phyloP scores from a whole-genome alignment of 2,888 invertebrate species.

The Acronicta psi region DNA sequence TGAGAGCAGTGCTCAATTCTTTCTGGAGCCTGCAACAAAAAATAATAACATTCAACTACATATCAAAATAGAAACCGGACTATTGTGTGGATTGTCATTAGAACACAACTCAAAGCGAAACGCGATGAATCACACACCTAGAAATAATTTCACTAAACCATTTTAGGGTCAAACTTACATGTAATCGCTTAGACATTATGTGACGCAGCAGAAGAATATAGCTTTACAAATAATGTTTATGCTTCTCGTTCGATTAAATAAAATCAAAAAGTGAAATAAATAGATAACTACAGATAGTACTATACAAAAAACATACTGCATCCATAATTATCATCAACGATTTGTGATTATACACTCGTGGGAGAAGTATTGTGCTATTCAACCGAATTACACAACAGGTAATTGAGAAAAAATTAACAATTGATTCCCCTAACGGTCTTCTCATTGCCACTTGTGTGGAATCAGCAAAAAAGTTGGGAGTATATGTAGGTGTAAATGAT shows the following conservation, averaged over 20 bases:
- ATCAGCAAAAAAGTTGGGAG: slow-evolving; percentile 61
- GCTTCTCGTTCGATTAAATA: slow-evolving; percentile 2
- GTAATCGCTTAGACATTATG: slow-evolving; percentile 60
- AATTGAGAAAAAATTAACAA: slow-evolving; percentile 60
- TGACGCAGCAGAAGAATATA: slow-evolving; percentile 33
- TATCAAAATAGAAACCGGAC: slow-evolving; percentile 58
- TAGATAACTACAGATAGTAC: slow-evolving; percentile 11
- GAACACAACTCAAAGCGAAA: slow-evolving; percentile 60
- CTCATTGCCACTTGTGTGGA: slow-evolving; percentile 56
- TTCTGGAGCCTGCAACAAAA: slow-evolving; percentile 80
- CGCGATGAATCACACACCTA: slow-evolving; percentile 63
- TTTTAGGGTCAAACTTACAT: slow-evolving; percentile 50
- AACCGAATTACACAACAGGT: slow-evolving; percentile 58
- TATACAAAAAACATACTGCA: slow-evolving; percentile 39
- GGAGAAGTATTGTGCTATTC: slow-evolving; percentile 42
- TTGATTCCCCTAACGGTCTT: slow-evolving; percentile 54
- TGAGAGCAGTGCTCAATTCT: slow-evolving; percentile 77
- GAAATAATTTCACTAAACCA: slow-evolving; percentile 66
- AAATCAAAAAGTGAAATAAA: slow-evolving; percentile 27
- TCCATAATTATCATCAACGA: slow-evolving; percentile 35
- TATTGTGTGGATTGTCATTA: slow-evolving; percentile 61
- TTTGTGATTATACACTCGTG: slow-evolving; percentile 38
- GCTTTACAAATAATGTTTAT: not conserved
- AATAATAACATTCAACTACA: slow-evolving; percentile 32
- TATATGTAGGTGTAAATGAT: slow-evolving; percentile 60